These are phyloP conservation scores for Drosophila kohkoa DNA, from an alignment of 1,140 invertebrate genomes.

Conservation along the genomic window DNA sequence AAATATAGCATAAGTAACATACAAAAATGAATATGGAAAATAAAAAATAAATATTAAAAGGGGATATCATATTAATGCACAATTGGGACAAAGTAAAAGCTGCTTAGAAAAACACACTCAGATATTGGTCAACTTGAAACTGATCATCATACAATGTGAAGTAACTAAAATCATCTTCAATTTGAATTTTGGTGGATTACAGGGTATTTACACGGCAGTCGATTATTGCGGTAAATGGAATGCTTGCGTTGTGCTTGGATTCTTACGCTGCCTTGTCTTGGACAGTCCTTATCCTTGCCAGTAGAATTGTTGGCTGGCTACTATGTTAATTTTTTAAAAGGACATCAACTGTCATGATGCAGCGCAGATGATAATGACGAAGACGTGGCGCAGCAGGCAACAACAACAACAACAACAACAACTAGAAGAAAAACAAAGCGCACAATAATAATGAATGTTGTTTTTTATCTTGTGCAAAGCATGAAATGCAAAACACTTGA, in stretches of 20 bases:
- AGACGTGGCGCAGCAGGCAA: constrained; percentile 30
- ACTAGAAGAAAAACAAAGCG: constrained; percentile 37
- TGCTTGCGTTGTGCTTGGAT: neutral
- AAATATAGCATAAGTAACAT: too few relatives aligned
- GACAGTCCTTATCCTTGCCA: constrained; percentile 14
- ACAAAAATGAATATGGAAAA: too few relatives aligned
- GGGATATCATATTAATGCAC: too few relatives aligned
- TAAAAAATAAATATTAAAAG: too few relatives aligned
- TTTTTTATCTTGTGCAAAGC: constrained; percentile 48
- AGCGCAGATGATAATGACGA: constrained; percentile 70
- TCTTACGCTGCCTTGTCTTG: constrained; percentile 22
- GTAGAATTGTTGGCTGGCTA: constrained; percentile 46
- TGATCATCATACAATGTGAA: neutral
- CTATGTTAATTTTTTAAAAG: constrained; percentile 76
- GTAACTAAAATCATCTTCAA: neutral
- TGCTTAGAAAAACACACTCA: too few relatives aligned
- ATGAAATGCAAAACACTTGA: constrained; percentile 79
- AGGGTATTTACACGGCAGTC: neutral
- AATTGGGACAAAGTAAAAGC: too few relatives aligned
- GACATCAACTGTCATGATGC: constrained; percentile 70
- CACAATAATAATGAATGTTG: constrained; percentile 28
- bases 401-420: constrained; percentile 31
- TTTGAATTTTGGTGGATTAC: neutral
- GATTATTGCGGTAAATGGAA: neutral
- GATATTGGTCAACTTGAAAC: too few relatives aligned